These are phyloP conservation scores for Paramormyrops kingsleyae DNA, from an alignment of 2,113 vertebrate species.

Conservation along the genomic window DNA sequence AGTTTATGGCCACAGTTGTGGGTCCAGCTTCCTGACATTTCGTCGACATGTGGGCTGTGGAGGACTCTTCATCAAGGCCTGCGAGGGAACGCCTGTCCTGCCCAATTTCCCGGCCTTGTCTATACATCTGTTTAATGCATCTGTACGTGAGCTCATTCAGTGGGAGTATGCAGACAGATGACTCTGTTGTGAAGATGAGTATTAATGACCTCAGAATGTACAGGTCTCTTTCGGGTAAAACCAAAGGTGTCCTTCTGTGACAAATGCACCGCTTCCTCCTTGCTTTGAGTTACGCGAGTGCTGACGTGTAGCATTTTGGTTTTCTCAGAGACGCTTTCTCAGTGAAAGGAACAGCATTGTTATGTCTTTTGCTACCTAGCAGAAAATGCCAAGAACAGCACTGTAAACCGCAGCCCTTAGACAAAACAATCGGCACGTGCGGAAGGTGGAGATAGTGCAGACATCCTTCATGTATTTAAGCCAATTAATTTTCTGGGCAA, in stretches of 20 bases:
- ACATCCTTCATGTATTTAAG: conserved; percentile 28
- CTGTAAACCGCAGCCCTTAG: conserved; percentile 50
- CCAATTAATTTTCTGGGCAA: conserved; percentile 8
- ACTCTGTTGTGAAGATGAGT: conserved; percentile 46
- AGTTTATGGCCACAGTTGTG: neutral
- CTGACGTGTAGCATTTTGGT: conserved; percentile 47
- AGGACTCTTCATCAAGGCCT: conserved; percentile 56
- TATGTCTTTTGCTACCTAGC: conserved; percentile 46
- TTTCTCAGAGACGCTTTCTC: conserved; percentile 43
- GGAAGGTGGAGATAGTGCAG: conserved; percentile 52
- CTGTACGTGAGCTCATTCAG: conserved; percentile 55
- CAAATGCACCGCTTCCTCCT: conserved; percentile 41
- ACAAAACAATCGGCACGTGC: conserved; percentile 15
- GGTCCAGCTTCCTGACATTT: neutral
- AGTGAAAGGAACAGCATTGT: conserved; percentile 52
- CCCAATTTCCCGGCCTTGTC: conserved; percentile 55
- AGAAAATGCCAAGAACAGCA: conserved; percentile 58
- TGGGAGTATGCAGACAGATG: conserved; percentile 47
- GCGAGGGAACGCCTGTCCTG: conserved; percentile 49
- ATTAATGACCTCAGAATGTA: neutral
- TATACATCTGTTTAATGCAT: conserved; percentile 63
- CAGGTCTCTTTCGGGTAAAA: conserved; percentile 33
- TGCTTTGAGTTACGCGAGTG: conserved; percentile 52
- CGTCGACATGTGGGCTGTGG: conserved; percentile 25
- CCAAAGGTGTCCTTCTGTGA: conserved; percentile 38